Evolutionary conservation across 2,888 invertebrate genomes (phyloP).

Genomic region (Synanthedon vespiformis): DNA sequence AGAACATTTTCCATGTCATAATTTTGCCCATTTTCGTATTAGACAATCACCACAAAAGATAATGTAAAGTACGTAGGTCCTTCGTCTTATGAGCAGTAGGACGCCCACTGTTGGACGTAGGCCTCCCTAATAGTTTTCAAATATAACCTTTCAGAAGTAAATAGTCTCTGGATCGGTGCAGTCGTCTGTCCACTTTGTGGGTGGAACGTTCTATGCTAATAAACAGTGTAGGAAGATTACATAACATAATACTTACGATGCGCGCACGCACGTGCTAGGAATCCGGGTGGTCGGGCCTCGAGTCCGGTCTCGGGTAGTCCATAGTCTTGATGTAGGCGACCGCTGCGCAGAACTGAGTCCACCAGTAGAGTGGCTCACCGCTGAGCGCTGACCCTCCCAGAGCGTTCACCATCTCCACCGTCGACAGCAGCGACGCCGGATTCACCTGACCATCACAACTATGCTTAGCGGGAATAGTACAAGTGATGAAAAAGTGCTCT

Average conservation of each 20-base stretch:
- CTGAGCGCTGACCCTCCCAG: conserved; percentile 85
- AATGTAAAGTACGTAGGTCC: no score
- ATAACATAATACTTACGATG: conserved; percentile 16
- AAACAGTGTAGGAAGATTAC: no score
- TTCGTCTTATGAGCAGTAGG: no score
- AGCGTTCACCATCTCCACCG: conserved; percentile 95
- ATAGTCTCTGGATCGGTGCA: no score
- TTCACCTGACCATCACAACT: conserved; percentile 76
- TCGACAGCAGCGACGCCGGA: conserved; percentile 93
- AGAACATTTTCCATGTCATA: no score
- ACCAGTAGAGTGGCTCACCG: conserved; percentile 97
- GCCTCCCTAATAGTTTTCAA: no score
- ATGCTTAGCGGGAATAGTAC: not conserved
- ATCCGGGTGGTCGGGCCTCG: conserved; percentile 11
- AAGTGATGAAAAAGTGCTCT: not conserved
- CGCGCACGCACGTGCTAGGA: conserved; percentile 44
- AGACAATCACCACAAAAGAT: no score
- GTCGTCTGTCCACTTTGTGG: no score
- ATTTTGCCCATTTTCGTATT: no score
- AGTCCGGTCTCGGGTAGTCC: conserved; percentile 74
- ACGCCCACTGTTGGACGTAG: no score
- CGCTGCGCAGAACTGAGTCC: conserved; percentile 97
- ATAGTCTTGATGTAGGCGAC: conserved; percentile 98
- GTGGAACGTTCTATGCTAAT: no score
- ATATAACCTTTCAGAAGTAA: no score